Evolutionary conservation across 2,888 invertebrate species (phyloP).

Genomic region (Zygothrica quintamaculata): DNA sequence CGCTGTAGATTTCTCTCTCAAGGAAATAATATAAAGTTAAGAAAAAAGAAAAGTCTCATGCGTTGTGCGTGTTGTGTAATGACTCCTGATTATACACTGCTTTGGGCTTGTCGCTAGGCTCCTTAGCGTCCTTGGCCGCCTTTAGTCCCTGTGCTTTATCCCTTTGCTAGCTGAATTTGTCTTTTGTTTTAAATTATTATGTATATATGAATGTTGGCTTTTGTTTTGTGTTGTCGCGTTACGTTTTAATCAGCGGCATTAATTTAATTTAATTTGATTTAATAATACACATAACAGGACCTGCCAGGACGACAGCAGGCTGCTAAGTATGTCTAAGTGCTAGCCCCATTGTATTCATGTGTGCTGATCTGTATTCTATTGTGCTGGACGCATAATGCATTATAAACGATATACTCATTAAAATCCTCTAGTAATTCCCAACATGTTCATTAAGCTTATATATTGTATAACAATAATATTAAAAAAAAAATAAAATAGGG

Average conservation of each 20-base stretch:
- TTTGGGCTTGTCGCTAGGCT: conserved; percentile 45
- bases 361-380: conserved; percentile 68
- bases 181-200: conserved; percentile 50
- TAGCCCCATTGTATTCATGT: conserved; percentile 44
- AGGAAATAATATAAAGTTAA: conserved; percentile 27
- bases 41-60: conserved; percentile 18
- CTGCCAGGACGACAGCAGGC: conserved; percentile 12
- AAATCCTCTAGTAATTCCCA: conserved; percentile 30
- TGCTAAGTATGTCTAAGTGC: conserved; percentile 76
- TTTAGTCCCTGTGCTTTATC: not conserved
- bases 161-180: conserved; percentile 12
- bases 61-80: conserved; percentile 26
- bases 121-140: conserved; percentile 3
- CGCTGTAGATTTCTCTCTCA: conserved; percentile 52
- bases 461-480: conserved; percentile 7
- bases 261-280: conserved; percentile 80
- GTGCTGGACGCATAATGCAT: conserved; percentile 32
- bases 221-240: conserved; percentile 58
- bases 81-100: conserved; percentile 52
- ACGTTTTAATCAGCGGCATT: conserved; percentile 74
- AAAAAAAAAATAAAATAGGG: too few species aligned
- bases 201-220: conserved; percentile 37
- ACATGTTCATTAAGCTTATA: conserved; percentile 49
- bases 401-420: conserved; percentile 60
- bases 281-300: conserved; percentile 53